Conservation (phyloP, 2,113 vertebrate genomes). For the Cnemophilus loriae region DNA sequence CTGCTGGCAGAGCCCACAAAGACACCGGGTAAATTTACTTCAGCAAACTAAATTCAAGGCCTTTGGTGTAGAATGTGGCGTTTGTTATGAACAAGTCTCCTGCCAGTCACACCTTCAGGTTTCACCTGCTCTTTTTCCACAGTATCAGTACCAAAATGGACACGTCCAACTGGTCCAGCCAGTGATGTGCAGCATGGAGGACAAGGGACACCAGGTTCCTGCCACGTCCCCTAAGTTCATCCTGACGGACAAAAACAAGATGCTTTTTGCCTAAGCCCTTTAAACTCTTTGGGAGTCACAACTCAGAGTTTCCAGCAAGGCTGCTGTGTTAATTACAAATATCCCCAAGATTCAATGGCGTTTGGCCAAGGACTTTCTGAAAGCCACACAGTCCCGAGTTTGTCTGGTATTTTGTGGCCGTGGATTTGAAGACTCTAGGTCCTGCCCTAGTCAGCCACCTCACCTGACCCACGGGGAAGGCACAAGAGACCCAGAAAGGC, state of each 20-base stretch:
- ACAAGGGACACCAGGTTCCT: background rate
- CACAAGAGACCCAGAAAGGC: background rate
- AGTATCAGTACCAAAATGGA: background rate
- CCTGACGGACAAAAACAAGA: background rate
- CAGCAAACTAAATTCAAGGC: background rate
- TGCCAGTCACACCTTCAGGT: background rate
- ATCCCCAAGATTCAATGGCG: background rate
- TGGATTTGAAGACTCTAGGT: background rate
- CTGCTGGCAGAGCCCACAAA: background rate
- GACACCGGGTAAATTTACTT: background rate
- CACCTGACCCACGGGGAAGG: background rate
- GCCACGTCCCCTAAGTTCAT: background rate
- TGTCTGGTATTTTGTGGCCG: background rate
- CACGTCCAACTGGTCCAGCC: background rate
- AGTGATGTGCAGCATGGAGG: background rate
- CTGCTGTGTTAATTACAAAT: background rate
- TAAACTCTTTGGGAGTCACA: background rate
- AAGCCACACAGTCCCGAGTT: background rate
- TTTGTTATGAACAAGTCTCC: background rate
- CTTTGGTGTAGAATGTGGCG: background rate
- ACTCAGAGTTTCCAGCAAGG: background rate
- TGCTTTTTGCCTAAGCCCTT: background rate
- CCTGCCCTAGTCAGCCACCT: background rate
- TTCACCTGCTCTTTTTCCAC: background rate
- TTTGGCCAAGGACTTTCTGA: background rate